Conservation (phyloP, 2,888 invertebrate genomes). For the Callyntrura sp. region DNA sequence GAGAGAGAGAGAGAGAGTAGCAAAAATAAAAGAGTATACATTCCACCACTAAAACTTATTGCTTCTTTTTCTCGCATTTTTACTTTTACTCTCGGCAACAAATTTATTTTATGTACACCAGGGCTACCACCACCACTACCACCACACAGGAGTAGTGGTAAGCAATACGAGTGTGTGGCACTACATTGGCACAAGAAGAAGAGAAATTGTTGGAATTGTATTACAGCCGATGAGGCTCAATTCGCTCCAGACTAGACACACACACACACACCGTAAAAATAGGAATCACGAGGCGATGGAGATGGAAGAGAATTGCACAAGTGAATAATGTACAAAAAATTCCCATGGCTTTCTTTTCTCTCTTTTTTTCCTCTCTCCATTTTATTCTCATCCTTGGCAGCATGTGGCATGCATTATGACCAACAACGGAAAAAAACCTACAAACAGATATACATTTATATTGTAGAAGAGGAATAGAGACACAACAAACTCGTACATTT, state of each 20-base stretch:
- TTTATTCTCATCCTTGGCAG: conserved; percentile 46
- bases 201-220: conserved; percentile 69
- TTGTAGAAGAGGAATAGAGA: not conserved
- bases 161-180: not conserved
- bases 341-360: conserved; percentile 68
- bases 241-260: not conserved
- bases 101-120: conserved; percentile 63
- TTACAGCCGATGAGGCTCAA: conserved; percentile 45
- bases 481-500: conserved; percentile 20
- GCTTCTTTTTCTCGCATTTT: conserved; percentile 62
- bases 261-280: conserved; percentile 7
- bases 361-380: conserved; percentile 41
- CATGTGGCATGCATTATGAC: conserved; percentile 68
- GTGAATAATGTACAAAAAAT: conserved; percentile 73
- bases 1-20: conserved; percentile 30
- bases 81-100: conserved; percentile 58
- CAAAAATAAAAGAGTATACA: conserved; percentile 46
- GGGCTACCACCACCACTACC: not conserved
- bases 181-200: not conserved
- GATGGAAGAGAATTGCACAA: conserved; percentile 60
- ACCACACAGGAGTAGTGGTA: not conserved
- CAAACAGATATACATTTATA: not conserved
- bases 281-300: conserved; percentile 46
- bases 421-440: conserved; percentile 18
- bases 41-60: conserved; percentile 68